Percentiles rank a stretch among this genome's conserved stretches.
Evolutionary conservation across 2,888 invertebrate genomes (phyloP).

Genomic region (Cephus nigrinus): DNA sequence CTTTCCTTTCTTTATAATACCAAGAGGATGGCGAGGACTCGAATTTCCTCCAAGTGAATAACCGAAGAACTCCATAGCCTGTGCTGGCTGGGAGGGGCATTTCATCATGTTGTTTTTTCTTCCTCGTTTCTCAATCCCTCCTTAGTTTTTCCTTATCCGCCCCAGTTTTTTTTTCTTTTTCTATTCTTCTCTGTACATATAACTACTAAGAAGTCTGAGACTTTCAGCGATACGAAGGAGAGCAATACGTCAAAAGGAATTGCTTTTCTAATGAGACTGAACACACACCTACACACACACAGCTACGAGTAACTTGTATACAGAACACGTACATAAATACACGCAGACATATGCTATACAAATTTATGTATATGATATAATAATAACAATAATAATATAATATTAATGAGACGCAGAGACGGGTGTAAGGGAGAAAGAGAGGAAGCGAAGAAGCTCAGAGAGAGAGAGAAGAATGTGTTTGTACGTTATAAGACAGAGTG

Average conservation of each 20-base stretch:
- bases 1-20: background rate
- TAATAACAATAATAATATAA: background rate
- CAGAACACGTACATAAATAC: background rate
- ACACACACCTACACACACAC: slow-evolving; percentile 23
- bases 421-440: background rate
- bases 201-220: background rate
- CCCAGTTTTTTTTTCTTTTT: no score
- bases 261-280: slow-evolving; percentile 60
- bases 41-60: background rate
- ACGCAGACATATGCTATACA: background rate
- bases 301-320: background rate
- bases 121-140: background rate
- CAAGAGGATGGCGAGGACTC: background rate
- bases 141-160: background rate
- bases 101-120: background rate
- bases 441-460: background rate
- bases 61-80: background rate
- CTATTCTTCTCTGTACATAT: background rate
- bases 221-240: background rate
- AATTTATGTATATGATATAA: background rate
- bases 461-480: background rate
- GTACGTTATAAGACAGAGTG: background rate
- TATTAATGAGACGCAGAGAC: background rate
- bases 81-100: background rate
- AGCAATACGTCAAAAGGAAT: slow-evolving; percentile 39